Conservation (phyloP, 53 echinoderm and acorn worm genomes). For the Antedon mediterranea region DNA sequence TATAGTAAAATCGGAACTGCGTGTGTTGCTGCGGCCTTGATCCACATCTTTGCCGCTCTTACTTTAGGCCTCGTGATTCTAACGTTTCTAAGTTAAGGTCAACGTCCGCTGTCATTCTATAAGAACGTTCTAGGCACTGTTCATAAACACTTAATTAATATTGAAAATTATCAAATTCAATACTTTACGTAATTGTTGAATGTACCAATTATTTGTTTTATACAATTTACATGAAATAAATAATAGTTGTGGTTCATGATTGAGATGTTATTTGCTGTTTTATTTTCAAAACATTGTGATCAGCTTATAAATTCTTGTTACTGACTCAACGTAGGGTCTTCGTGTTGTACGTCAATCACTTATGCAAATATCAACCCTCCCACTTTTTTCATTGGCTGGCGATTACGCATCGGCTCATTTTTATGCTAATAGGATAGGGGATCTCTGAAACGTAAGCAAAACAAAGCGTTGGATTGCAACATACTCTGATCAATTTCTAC, state of each 20-base stretch:
- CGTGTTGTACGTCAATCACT: background rate
- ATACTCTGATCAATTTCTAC: conserved; percentile 43
- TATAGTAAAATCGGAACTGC: conserved; percentile 10
- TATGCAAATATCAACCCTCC: background rate
- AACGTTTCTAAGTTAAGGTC: background rate
- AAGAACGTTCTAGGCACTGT: background rate
- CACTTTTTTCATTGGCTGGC: background rate
- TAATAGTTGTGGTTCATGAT: background rate
- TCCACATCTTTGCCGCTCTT: background rate
- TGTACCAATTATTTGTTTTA: background rate
- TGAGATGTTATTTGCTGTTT: background rate
- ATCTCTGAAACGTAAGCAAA: conserved; percentile 1
- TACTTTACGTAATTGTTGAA: background rate
- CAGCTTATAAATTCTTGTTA: background rate
- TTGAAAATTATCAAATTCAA: background rate
- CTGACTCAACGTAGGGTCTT: background rate
- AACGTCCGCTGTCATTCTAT: background rate
- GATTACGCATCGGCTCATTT: background rate
- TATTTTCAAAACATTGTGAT: background rate
- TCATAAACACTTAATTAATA: background rate
- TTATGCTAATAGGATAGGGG: conserved; percentile 1
- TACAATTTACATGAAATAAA: background rate
- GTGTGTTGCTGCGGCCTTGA: conserved; percentile 43
- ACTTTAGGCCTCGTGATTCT: background rate
- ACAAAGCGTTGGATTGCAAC: background rate